Conservation (phyloP, 2,888 invertebrate species). For the Kuschelorhynchus macadamiae region DNA sequence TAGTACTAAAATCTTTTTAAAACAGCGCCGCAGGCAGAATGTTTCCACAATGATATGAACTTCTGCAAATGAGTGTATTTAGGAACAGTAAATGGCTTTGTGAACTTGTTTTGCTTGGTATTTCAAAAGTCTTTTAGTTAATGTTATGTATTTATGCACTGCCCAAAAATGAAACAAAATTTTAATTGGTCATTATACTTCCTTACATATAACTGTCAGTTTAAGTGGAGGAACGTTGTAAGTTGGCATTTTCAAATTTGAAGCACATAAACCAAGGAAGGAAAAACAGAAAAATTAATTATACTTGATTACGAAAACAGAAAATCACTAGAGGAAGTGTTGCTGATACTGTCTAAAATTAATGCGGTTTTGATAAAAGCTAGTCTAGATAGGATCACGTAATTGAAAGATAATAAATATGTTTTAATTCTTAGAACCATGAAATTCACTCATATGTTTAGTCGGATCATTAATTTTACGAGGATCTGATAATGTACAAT, state of each 20-base stretch:
- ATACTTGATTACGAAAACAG: slow-evolving; percentile 1
- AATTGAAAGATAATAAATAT: slow-evolving; percentile 25
- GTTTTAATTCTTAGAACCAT: slow-evolving; percentile 20
- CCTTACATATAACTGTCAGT: slow-evolving; percentile 34
- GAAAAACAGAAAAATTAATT: neutral
- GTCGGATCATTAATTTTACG: slow-evolving; percentile 18
- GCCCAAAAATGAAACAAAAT: too few species aligned
- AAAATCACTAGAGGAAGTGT: slow-evolving; percentile 13
- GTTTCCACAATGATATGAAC: too few species aligned
- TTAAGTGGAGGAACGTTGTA: slow-evolving; percentile 23
- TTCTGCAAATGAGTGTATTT: too few species aligned
- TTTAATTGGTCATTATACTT: too few species aligned
- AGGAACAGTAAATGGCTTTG: too few species aligned
- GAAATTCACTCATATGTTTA: neutral
- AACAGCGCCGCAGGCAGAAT: too few species aligned
- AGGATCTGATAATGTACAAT: neutral
- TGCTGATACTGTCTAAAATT: slow-evolving; percentile 30
- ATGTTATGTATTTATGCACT: too few species aligned
- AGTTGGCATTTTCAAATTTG: slow-evolving; percentile 21
- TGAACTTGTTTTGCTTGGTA: too few species aligned
- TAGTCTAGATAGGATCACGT: slow-evolving; percentile 30
- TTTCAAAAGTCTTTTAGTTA: too few species aligned
- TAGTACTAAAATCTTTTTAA: too few species aligned
- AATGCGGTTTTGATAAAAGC: slow-evolving; percentile 28
- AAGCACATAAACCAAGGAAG: too few species aligned